Conservation (phyloP, 2,888 invertebrate genomes). For the Pandemis heparana region DNA sequence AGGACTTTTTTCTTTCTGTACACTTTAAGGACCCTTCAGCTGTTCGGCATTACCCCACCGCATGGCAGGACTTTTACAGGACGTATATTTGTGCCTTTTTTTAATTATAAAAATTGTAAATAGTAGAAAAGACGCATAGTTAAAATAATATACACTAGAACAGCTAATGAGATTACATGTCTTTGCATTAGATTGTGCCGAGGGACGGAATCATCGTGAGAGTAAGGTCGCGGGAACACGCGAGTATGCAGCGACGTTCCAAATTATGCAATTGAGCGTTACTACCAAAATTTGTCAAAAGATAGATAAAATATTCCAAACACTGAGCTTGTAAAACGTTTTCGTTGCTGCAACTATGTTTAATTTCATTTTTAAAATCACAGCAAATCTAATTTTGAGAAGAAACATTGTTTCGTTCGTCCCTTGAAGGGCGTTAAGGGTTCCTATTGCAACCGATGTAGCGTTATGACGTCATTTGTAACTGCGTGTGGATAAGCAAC, state of each 20-base stretch:
- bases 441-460: slow-evolving; percentile 12
- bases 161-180: slow-evolving; percentile 68
- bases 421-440: slow-evolving; percentile 19
- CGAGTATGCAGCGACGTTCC: slow-evolving; percentile 12
- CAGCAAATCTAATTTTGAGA: slow-evolving; percentile 35
- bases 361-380: slow-evolving; percentile 30
- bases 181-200: slow-evolving; percentile 68
- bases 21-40: neutral
- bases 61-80: neutral
- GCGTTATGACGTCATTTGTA: slow-evolving; percentile 29
- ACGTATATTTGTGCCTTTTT: slow-evolving; percentile 36
- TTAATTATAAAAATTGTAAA: slow-evolving; percentile 46
- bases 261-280: slow-evolving; percentile 41
- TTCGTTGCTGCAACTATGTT: slow-evolving; percentile 29
- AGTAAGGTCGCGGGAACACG: slow-evolving; percentile 49
- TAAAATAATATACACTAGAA: slow-evolving; percentile 56
- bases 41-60: neutral
- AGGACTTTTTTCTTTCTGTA: neutral
- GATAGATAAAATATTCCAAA: slow-evolving; percentile 27
- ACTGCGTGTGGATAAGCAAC: neutral
- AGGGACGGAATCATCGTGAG: slow-evolving; percentile 71
- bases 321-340: slow-evolving; percentile 26
- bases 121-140: slow-evolving; percentile 60
- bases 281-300: slow-evolving; percentile 28
- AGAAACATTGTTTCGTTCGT: slow-evolving; percentile 22